phyloP scores from a whole-genome alignment of 1,140 invertebrate genomes.

The Sinonovacula constricta region DNA sequence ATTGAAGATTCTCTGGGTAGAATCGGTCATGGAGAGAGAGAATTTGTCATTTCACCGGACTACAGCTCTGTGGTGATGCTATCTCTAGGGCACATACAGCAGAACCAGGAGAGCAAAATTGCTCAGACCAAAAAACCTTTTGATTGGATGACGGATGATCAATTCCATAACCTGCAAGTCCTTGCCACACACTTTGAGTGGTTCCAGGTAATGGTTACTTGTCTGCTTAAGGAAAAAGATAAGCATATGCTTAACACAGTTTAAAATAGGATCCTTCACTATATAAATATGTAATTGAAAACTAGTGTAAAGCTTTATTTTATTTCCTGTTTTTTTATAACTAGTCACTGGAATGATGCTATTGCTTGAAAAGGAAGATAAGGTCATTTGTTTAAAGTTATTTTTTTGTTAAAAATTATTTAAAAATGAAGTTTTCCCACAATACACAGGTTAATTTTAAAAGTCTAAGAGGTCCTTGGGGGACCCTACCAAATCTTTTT shows the following conservation, averaged over 20 bases:
- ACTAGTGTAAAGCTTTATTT: too few species aligned
- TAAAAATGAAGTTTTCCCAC: too few species aligned
- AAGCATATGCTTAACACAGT: too few species aligned
- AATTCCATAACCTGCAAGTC: constrained; percentile 78
- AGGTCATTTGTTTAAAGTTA: too few species aligned
- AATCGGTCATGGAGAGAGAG: constrained; percentile 74
- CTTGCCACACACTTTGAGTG: constrained; percentile 71
- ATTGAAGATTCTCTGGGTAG: constrained; percentile 73
- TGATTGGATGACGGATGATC: constrained; percentile 79
- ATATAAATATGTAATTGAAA: too few species aligned
- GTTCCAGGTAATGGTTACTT: constrained; percentile 54
- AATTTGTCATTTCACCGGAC: constrained; percentile 77
- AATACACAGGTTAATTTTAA: too few species aligned
- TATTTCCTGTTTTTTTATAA: too few species aligned
- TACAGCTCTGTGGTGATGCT: constrained; percentile 75
- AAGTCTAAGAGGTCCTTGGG: background rate
- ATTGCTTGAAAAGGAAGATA: too few species aligned
- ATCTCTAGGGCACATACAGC: constrained; percentile 60
- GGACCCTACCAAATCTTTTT: background rate
- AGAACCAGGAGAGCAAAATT: constrained; percentile 63
- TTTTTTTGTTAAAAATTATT: too few species aligned
- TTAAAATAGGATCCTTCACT: too few species aligned
- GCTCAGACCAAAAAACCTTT: constrained; percentile 77
- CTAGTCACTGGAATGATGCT: too few species aligned
- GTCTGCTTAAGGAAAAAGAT: background rate